Evolutionary conservation across 2,113 vertebrate genomes (phyloP).

Genomic region (Rhipidura dahli): DNA sequence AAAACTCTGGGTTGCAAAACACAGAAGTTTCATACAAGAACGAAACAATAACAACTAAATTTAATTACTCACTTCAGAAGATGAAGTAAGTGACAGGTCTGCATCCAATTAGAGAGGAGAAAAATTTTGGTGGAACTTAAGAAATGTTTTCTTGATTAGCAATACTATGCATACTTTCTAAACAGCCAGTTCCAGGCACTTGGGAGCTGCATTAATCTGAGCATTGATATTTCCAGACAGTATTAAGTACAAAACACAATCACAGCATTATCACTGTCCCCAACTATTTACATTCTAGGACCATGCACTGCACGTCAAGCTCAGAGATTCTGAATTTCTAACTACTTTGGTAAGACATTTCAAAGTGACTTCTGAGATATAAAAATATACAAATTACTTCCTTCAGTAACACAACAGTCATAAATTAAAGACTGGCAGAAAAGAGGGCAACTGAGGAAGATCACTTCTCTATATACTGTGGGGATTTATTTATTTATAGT

Average conservation of each 20-base stretch:
- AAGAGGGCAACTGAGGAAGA: background rate
- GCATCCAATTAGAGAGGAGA: background rate
- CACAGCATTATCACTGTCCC: background rate
- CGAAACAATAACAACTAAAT: background rate
- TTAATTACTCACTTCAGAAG: background rate
- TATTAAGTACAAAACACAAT: background rate
- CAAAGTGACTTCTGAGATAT: background rate
- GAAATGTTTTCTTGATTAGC: background rate
- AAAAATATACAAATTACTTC: background rate
- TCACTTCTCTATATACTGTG: background rate
- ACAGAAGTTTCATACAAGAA: conserved; percentile 2
- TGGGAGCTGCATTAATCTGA: background rate
- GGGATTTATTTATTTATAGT: background rate
- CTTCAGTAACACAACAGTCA: background rate
- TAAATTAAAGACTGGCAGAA: background rate
- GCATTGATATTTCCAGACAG: background rate
- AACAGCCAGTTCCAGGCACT: background rate
- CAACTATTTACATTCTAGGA: background rate
- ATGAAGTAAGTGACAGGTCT: conserved; percentile 13
- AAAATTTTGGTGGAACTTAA: background rate
- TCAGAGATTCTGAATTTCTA: background rate
- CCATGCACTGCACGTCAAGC: background rate
- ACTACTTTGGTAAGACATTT: background rate
- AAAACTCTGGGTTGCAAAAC: conserved; percentile 40
- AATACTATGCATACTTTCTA: background rate